Conservation (phyloP, 2,797 vertebrate species). For the Trichosurus vulpecula region DNA sequence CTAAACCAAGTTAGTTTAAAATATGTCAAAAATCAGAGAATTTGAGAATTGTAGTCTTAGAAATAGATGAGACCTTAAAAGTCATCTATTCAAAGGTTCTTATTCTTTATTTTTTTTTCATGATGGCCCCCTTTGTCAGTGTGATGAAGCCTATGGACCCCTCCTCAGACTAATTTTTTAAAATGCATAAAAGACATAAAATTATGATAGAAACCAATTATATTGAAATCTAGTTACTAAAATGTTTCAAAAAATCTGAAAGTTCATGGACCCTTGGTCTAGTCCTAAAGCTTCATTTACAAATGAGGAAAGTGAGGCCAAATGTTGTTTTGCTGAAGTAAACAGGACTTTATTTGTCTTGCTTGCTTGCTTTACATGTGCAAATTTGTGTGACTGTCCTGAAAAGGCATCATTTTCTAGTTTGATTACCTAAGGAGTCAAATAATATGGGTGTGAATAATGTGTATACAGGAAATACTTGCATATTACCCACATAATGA, state of each 20-base stretch:
- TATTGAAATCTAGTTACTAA: neutral
- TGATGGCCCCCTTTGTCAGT: neutral
- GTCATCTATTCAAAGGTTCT: neutral
- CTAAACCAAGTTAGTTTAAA: neutral
- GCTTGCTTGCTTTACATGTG: neutral
- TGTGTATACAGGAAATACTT: neutral
- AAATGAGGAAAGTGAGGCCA: neutral
- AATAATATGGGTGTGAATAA: conserved; percentile 20
- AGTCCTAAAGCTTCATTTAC: neutral
- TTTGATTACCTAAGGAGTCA: neutral
- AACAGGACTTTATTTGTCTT: conserved; percentile 5
- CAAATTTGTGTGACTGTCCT: conserved; percentile 26
- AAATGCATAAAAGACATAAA: neutral
- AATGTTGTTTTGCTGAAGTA: conserved; percentile 23
- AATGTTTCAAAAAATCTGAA: neutral
- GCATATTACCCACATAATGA: neutral
- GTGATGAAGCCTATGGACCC: neutral
- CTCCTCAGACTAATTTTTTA: neutral
- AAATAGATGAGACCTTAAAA: neutral
- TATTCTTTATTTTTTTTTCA: neutral
- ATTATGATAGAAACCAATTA: neutral
- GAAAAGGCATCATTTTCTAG: conserved; percentile 12
- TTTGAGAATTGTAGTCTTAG: neutral
- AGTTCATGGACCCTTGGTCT: neutral
- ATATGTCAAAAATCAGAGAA: neutral